Evolutionary conservation across 92 coral and sea anemone genomes (phyloP), one percentile per base, ranked within the genome.

Genomic region (Hydrozoanthus gracilis): DNA sequence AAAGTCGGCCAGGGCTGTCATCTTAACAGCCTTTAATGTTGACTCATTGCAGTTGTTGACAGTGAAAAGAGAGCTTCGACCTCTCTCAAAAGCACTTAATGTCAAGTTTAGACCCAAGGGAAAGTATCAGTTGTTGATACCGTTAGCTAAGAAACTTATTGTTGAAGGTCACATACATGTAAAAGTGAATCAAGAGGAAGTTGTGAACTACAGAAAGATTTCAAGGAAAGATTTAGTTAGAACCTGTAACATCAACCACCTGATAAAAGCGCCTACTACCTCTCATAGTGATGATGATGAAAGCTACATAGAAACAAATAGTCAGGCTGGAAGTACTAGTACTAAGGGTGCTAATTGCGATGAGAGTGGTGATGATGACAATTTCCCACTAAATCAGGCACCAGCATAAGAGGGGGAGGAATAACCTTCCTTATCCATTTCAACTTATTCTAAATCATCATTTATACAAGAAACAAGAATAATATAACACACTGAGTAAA

Each of bases 161-260:
- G 71, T 58, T 7, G 84, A 73, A 66, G 90, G 87, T 79, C n/a
- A n/a, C n/a, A n/a, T n/a, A n/a, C 90, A 90, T 73, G 88, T 90
- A 52, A 83, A 82, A 73, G 72, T 90, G 69, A n/a, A n/a, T n/a
- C 69, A 67, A 52, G 77, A 58, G 7, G 86, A 76, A 13, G 54
- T 44, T 62, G 64, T 91, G 44, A 91, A 91, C 76, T 91, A 88
- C 83, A 91, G 86, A 88, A 83, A 91, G 15, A 76, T 91, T 73
- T 46, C 84, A 52, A 83, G 87, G 83, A 83, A 56, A 70, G 72
- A 91, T 39, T 84, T 91, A 76, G 50, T 73, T 48, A 56, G 68
- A 48, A 50, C 78, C 14, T 66, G 61, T 9, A 10, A 51, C 8
- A 74, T 86, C 16, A 62, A 86, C 16, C 77, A 64, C 52, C 62